A percentile compares a stretch with the other conserved stretches of the same genome.
These are phyloP conservation scores for Neopipo cinnamomea DNA, from an alignment of 2,113 vertebrate species.

Conservation along the genomic window DNA sequence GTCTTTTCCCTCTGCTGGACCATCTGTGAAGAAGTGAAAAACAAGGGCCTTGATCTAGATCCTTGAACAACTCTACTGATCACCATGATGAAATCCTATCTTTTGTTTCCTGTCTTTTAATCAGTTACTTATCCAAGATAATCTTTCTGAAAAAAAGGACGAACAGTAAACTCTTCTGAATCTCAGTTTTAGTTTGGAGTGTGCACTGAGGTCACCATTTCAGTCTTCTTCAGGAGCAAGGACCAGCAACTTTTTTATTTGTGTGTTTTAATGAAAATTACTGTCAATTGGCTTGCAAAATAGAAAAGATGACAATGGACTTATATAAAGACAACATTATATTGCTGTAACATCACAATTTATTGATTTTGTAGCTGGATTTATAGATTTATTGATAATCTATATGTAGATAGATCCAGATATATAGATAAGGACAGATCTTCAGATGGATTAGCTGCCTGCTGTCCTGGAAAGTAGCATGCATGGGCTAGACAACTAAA, in stretches of 20 bases:
- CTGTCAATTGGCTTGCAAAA: neutral
- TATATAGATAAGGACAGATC: neutral
- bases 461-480: neutral
- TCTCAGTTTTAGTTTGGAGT: neutral
- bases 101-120: neutral
- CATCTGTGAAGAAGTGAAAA: neutral
- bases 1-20: neutral
- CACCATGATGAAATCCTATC: neutral
- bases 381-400: neutral
- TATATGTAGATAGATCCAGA: neutral
- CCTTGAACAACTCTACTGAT: neutral
- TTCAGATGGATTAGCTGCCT: neutral
- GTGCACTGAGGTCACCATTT: neutral
- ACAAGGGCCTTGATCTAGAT: neutral
- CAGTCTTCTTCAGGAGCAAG: neutral
- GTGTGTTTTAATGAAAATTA: neutral
- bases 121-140: neutral
- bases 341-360: neutral
- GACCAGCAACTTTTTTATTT: neutral
- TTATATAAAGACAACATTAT: neutral
- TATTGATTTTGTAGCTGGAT: neutral
- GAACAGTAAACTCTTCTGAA: neutral
- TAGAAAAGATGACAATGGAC: neutral
- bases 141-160: neutral
- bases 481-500: neutral